phyloP scores from a whole-genome alignment of 2,888 invertebrate species.

The Cantharis lateralis region DNA sequence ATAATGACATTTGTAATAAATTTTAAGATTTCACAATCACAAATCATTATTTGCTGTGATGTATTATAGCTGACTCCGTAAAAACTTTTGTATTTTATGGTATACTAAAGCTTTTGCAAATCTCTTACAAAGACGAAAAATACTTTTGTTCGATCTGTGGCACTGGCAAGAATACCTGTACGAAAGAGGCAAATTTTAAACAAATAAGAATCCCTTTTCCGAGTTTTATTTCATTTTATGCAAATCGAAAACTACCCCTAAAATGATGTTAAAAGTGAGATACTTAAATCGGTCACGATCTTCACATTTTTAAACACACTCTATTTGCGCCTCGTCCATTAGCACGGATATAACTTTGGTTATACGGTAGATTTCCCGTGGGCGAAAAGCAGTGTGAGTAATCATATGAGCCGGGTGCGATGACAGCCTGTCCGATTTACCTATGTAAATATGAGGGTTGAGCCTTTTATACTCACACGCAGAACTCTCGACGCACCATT shows the following conservation, averaged over 20 bases:
- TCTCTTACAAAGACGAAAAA: neutral
- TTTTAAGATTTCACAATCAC: neutral
- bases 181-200: neutral
- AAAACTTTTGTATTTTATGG: neutral
- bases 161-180: neutral
- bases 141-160: neutral
- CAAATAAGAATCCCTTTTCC: neutral
- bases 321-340: constrained; percentile 18
- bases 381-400: constrained; percentile 37
- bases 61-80: neutral
- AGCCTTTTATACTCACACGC: constrained; percentile 16
- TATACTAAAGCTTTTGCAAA: neutral
- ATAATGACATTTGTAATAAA: neutral
- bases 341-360: constrained; percentile 27
- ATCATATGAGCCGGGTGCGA: constrained; percentile 33
- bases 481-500: constrained; percentile 18
- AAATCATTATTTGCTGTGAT: neutral
- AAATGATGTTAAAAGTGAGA: constrained; percentile 1
- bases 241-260: neutral
- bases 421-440: constrained; percentile 32
- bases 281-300: constrained; percentile 11
- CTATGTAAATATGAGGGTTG: constrained; percentile 33
- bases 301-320: constrained; percentile 18
- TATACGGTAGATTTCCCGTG: constrained; percentile 42
- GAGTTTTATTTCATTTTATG: neutral